Evolutionary conservation across 2,113 vertebrate species (phyloP), one percentile per base, ranked within the genome.

Genomic region (Circaetus gallicus): DNA sequence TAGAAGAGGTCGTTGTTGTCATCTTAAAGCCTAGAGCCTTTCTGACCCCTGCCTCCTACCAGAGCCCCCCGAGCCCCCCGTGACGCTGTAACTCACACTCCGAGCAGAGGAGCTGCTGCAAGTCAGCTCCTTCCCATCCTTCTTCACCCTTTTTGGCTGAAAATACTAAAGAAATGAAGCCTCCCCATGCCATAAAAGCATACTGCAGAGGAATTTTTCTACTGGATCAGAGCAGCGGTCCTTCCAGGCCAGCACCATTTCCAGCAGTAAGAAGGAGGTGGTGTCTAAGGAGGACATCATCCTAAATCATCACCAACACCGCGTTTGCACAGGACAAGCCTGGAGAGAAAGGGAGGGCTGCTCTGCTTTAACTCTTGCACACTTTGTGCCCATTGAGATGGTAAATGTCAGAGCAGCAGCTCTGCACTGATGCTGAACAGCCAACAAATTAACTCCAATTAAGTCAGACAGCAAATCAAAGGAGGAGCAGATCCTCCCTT

Each of bases 291-390:
- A 53, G 25, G 4, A 42, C 18, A 16, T 34, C 53, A 14, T 13
- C 24, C 43, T 58, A 72, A 66, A 13, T 7, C 36, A 58, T 20
- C 59, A 32, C 19, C 43, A 24, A 4, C 25, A 20, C 9, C 4
- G 1, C 0, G 0, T 24, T 52, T 52, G 67, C 52, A 38, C 36
- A 36, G 42, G 21, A 47, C 18, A 43, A 43, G 22, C 42, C 43
- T 21, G 29, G 14, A 52, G 34, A n/a, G 21, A 0, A 1, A 18
- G 0, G 1, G 6, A 69, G 40, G 9, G 10, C 20, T 71, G 40
- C 40, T 87, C 26, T 47, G 31, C 53, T 71, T 59, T 45, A 32
- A 26, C 42, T 69, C 52, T 42, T 36, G 42, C 29, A 24, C 7
- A 47, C 34, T 47, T 47, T 2, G 0, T 16, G 25, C 45, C 43